Evolutionary conservation across 2,113 vertebrate species (phyloP).

Genomic region (Perognathus longimembris): DNA sequence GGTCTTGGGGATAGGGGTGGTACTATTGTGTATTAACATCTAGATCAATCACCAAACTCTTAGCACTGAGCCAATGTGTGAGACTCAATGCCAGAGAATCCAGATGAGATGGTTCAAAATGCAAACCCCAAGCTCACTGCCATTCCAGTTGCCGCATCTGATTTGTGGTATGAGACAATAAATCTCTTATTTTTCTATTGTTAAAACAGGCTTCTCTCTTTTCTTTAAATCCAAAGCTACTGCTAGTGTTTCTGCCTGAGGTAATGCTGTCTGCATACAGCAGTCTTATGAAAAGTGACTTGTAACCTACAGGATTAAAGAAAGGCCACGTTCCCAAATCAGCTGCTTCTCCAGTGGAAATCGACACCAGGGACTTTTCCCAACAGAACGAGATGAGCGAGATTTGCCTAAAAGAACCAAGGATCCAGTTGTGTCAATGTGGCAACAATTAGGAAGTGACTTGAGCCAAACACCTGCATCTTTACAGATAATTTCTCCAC

Average conservation of each 20-base stretch:
- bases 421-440: neutral
- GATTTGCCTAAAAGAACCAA: conserved; percentile 33
- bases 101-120: neutral
- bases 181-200: neutral
- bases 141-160: neutral
- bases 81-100: neutral
- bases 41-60: neutral
- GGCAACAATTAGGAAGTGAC: conserved; percentile 51
- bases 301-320: conserved; percentile 62
- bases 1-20: rapidly evolving
- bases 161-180: neutral
- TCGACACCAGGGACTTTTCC: conserved; percentile 48
- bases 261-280: neutral
- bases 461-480: neutral
- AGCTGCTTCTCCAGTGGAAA: conserved; percentile 60
- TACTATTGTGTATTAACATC: neutral
- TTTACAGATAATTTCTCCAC: neutral
- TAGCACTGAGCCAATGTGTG: neutral
- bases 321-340: neutral
- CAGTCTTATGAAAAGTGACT: conserved; percentile 36
- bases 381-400: conserved; percentile 1
- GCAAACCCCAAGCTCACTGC: neutral
- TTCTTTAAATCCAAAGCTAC: neutral
- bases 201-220: neutral
- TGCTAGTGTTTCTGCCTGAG: rapidly evolving